Conservation (phyloP, 2,113 vertebrate genomes). For the Carollia perspicillata region DNA sequence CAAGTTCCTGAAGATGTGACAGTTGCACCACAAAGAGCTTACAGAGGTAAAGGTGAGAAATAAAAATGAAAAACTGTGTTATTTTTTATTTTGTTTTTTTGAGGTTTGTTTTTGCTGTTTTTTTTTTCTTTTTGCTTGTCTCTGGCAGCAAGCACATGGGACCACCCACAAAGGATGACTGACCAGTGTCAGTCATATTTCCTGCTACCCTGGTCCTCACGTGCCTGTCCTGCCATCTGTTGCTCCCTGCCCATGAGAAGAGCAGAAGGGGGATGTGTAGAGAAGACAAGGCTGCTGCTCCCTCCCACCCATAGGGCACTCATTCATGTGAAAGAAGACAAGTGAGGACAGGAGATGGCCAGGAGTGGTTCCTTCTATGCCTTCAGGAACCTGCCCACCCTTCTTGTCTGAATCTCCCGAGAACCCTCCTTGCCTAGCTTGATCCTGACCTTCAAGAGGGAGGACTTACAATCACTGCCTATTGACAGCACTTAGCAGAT, state of each 20-base stretch:
- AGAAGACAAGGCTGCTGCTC: not conserved
- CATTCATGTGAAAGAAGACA: not conserved
- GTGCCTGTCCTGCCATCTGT: not conserved
- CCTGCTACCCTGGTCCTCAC: not conserved
- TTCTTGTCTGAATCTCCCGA: not conserved
- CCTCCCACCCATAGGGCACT: not conserved
- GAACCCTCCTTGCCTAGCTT: not conserved
- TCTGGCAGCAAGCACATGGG: not conserved
- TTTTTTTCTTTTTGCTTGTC: not conserved
- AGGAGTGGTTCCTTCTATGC: not conserved
- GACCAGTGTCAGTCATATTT: no score
- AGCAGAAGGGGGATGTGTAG: no score
- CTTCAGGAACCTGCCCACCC: not conserved
- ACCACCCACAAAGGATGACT: not conserved
- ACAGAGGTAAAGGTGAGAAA: not conserved
- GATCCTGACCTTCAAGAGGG: not conserved
- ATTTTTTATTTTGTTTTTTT: not conserved
- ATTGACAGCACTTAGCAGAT: not conserved
- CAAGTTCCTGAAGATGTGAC: not conserved
- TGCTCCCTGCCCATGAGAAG: not conserved
- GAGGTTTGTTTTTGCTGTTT: not conserved
- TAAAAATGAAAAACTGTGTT: not conserved
- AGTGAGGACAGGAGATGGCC: not conserved
- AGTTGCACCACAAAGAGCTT: not conserved
- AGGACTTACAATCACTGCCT: not conserved